These are phyloP conservation scores for Notolepis coatsorum DNA, from an alignment of 2,797 vertebrate species.

Conservation along the genomic window DNA sequence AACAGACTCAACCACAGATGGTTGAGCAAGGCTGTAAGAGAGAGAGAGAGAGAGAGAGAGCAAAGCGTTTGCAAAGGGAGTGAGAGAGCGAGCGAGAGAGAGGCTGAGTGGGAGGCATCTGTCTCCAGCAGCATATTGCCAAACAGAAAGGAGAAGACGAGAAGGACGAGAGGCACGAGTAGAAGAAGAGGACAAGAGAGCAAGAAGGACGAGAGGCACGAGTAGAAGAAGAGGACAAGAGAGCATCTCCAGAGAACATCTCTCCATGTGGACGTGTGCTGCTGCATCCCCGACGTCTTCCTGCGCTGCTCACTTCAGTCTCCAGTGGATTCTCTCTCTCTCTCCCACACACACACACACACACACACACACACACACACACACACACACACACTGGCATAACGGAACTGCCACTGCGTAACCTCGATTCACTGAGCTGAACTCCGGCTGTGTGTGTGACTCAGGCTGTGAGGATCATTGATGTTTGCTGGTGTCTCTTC, in stretches of 20 bases:
- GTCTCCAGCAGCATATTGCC: not conserved
- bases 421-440: slow-evolving; percentile 32
- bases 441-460: not conserved
- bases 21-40: slow-evolving; percentile 64
- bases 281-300: slow-evolving; percentile 35
- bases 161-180: slow-evolving; percentile 38
- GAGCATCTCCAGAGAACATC: slow-evolving; percentile 10
- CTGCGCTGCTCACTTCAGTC: slow-evolving; percentile 31
- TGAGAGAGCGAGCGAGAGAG: slow-evolving; percentile 35
- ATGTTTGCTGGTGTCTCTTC: not conserved
- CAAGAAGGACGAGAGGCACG: slow-evolving; percentile 38
- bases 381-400: slow-evolving; percentile 21
- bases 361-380: slow-evolving; percentile 33
- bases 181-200: slow-evolving; percentile 30
- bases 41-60: slow-evolving; percentile 61
- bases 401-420: slow-evolving; percentile 29
- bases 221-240: slow-evolving; percentile 32
- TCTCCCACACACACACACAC: no score
- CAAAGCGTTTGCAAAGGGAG: slow-evolving; percentile 35
- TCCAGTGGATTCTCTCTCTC: no score
- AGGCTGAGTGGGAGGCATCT: slow-evolving; percentile 48
- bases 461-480: not conserved
- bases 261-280: not conserved
- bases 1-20: slow-evolving; percentile 79
- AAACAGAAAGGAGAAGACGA: slow-evolving; percentile 30